Base-by-base conservation (phyloP, 35 echinoderm and acorn worm genomes). In the Ptychodera flava region DNA sequence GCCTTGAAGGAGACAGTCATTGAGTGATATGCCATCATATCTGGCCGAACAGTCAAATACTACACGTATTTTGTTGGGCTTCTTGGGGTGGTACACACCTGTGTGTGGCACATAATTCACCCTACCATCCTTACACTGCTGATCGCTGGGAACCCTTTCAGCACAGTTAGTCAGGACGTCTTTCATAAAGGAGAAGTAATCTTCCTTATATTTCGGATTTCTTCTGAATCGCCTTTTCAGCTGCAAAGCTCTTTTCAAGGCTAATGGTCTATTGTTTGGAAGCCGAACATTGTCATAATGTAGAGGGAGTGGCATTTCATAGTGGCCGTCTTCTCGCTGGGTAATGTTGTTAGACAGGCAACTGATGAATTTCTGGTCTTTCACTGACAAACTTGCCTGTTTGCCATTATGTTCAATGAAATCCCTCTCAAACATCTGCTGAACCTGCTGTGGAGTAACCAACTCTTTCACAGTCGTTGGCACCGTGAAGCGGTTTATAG, bases 271-370 rank as follows among this genome's bases (percentile, higher is more conserved):
- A 35, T 91, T 91, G 35, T 87, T 34, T 31, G 90, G 90, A 16
- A 90, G 33, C 16, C 35, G 34, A 35, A 78, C 88, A 79, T 86
- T 35, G 0, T 87, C 34, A 33, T 0, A 31, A 31, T 86, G 85
- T 16, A 91, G 31, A 6, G 90, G 90, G 30, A 91, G 38, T 28
- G 90, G 84, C 84, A 86, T 87, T 78, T 91, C 90, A 33, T 91
- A 91, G 85, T 91, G 85, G 38, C 85, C 85, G 78, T 91, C 90
- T 16, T 1, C 0, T 37, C 32, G 35, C 52, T 87, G 81, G 15
- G 0, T 89, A 30, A 89, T 83, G 28, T 76, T 81, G 10, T 34
- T 33, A 10, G 82, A 36, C 1, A 89, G 30, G 35, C 31, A 81
- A 81, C 35, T 79, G 78, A 31, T 28, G 32, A 28, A 28, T 79